A percentile compares a stretch with the other conserved stretches of the same genome.
Conservation (phyloP, 2,113 vertebrate genomes). For the Sylvietta virens region DNA sequence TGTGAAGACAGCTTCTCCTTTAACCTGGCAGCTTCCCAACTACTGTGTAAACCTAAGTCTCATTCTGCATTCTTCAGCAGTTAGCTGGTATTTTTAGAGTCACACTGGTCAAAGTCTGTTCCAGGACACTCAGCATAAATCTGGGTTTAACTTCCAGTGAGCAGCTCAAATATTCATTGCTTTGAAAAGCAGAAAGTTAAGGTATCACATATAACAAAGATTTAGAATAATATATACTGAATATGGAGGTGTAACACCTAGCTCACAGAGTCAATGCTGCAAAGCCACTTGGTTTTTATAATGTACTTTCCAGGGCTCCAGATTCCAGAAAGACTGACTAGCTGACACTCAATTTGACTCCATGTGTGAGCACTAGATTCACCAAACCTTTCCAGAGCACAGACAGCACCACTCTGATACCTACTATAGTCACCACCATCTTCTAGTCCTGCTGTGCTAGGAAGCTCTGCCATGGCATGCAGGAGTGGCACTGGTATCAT, state of each 20-base stretch:
- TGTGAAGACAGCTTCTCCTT: neutral
- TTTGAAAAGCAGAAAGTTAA: neutral
- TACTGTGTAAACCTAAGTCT: slow-evolving; percentile 26
- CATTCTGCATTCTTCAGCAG: slow-evolving; percentile 49
- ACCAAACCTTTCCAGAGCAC: neutral
- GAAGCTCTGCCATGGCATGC: accelerated
- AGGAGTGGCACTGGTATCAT: neutral
- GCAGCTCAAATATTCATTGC: neutral
- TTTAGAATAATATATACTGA: neutral
- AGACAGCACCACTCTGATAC: neutral
- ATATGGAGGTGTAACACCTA: neutral
- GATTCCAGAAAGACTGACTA: neutral
- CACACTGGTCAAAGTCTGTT: slow-evolving; percentile 32
- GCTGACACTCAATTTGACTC: neutral
- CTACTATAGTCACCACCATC: neutral
- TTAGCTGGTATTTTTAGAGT: slow-evolving; percentile 40
- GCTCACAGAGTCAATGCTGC: neutral
- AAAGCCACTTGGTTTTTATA: neutral
- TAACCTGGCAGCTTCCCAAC: slow-evolving; percentile 22
- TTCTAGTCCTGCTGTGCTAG: neutral
- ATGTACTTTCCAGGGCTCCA: neutral
- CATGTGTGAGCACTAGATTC: accelerated
- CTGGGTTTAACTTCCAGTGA: neutral
- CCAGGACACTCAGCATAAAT: neutral
- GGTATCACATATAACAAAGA: neutral